phyloP scores from a whole-genome alignment of 2,797 vertebrate genomes.

The Neopelma chrysocephalum region DNA sequence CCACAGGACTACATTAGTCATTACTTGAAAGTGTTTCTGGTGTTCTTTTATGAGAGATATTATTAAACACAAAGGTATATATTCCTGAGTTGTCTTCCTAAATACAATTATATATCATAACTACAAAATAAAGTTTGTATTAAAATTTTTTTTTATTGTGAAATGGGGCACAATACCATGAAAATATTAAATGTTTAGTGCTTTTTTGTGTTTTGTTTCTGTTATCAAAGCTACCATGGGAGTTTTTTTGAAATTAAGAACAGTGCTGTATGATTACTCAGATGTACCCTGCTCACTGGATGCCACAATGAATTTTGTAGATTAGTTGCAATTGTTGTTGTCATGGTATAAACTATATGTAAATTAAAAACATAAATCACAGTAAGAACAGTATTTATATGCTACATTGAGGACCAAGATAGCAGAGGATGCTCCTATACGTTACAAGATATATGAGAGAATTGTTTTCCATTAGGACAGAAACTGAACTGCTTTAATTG shows the following conservation, averaged over 20 bases:
- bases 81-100: background rate
- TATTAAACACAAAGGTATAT: background rate
- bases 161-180: background rate
- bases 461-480: background rate
- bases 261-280: background rate
- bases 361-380: background rate
- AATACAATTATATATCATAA: background rate
- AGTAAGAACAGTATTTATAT: background rate
- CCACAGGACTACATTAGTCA: background rate
- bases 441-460: background rate
- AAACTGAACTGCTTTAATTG: background rate
- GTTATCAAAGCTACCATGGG: background rate
- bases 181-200: background rate
- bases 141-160: background rate
- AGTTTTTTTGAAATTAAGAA: background rate
- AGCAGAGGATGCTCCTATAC: background rate
- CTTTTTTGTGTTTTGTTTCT: background rate
- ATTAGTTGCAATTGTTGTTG: background rate
- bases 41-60: background rate
- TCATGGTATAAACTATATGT: background rate
- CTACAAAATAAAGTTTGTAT: background rate
- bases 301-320: background rate
- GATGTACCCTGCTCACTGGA: background rate
- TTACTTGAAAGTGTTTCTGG: background rate
- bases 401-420: background rate